Percentiles rank a stretch among this genome's conserved stretches.
These are phyloP conservation scores for Halictus rubicundus DNA, from an alignment of 1,140 invertebrate genomes.

Conservation along the genomic window DNA sequence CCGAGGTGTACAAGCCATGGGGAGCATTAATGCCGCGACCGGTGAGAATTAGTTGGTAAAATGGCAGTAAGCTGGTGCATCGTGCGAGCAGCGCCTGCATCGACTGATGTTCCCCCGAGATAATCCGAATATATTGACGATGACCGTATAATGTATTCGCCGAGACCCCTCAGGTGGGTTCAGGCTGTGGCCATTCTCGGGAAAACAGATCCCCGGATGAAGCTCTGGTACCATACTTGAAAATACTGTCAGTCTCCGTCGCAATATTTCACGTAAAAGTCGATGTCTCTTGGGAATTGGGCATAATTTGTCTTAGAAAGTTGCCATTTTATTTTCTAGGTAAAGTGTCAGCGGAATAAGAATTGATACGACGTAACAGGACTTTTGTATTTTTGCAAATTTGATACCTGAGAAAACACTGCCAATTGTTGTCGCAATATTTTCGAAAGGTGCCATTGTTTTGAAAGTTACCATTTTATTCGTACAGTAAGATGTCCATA, in stretches of 20 bases:
- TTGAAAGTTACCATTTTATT: too few species aligned
- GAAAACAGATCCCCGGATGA: conserved; percentile 32
- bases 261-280: too few species aligned
- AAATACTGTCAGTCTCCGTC: neutral
- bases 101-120: conserved; percentile 48
- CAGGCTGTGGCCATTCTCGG: conserved; percentile 15
- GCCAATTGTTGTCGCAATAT: conserved; percentile 10
- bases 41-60: conserved; percentile 54
- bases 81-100: conserved; percentile 34
- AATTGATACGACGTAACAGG: too few species aligned
- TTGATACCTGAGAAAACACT: too few species aligned
- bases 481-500: too few species aligned
- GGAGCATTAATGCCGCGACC: conserved; percentile 39
- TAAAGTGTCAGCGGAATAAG: too few species aligned
- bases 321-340: too few species aligned
- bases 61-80: conserved; percentile 44
- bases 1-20: neutral
- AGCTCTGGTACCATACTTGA: neutral
- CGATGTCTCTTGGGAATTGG: too few species aligned
- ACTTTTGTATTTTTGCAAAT: too few species aligned
- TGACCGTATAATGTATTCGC: conserved; percentile 54
- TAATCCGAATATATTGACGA: conserved; percentile 51
- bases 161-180: conserved; percentile 24
- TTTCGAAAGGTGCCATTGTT: too few species aligned
- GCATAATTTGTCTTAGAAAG: too few species aligned